Conservation (phyloP, 2,113 vertebrate species). For the Octodon degus region DNA sequence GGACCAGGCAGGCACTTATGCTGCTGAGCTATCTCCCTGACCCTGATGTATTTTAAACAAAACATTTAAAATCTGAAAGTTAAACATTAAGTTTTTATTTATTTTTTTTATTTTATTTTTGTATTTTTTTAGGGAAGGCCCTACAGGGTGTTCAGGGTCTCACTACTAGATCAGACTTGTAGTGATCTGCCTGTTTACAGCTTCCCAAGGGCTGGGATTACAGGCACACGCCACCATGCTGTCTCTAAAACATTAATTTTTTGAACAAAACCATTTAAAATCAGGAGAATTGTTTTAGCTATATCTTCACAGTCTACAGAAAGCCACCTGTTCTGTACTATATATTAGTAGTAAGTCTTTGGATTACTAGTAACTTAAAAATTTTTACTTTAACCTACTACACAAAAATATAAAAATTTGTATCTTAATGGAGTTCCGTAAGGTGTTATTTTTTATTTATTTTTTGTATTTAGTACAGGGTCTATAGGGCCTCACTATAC, state of each 20-base stretch:
- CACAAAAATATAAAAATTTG: not conserved
- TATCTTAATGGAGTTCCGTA: not conserved
- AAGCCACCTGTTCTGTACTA: not conserved
- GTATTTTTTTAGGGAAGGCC: no score
- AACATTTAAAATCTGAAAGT: not conserved
- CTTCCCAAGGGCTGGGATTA: no score
- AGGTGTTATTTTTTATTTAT: no score
- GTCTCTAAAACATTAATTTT: not conserved
- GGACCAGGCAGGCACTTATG: no score
- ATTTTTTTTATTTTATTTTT: no score
- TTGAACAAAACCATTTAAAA: constrained; percentile 26
- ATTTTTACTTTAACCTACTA: not conserved
- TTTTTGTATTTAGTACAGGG: no score
- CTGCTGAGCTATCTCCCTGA: no score
- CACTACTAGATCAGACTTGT: no score
- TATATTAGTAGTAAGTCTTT: not conserved
- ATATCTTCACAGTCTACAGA: not conserved
- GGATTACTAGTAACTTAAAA: not conserved
- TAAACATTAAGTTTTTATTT: not conserved
- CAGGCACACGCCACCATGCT: no score
- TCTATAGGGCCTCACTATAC: no score
- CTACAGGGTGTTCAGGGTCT: no score
- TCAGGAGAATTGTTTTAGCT: not conserved
- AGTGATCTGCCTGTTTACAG: no score
- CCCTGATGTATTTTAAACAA: not conserved